Evolutionary conservation across 2,888 invertebrate genomes (phyloP), one percentile per base, ranked within the genome.

Genomic region (Dasypogon diadema): DNA sequence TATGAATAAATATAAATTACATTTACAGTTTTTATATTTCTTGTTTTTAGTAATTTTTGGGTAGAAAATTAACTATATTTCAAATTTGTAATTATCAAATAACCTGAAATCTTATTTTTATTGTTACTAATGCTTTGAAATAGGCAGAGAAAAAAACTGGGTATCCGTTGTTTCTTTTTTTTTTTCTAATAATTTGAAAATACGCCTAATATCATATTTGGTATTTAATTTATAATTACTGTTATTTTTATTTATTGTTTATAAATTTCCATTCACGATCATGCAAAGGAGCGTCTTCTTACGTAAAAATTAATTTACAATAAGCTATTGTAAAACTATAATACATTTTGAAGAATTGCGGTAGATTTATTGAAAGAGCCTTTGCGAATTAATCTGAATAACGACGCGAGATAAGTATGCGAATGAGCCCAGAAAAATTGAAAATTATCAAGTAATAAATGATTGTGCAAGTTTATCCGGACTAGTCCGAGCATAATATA

Each of bases 251-350:
- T 26, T 56, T 56, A 56, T 2, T 42, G n/a, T 42, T 0, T 42
- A 42, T 21, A 26, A 22, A 42, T 26, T 63, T 75, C 60, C 63
- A 51, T 65, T 75, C 75, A 75, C 75, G 65, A 75, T 75, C 26
- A 75, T 75, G 75, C 75, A 75, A 75, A 68, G 75, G 75, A 75
- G 75, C 75, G 75, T 65, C 51, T 75, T 51, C 34, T 54, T 60
- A 10, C 22, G 65, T n/a, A n/a, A n/a, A n/a, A n/a, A n/a, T n/a
- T n/a, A n/a, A n/a, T n/a, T n/a, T n/a, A n/a, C n/a, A n/a, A n/a
- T n/a, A n/a, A n/a, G n/a, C n/a, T n/a, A n/a, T n/a, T n/a, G n/a
- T n/a, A n/a, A n/a, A n/a, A n/a, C n/a, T n/a, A n/a, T n/a, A n/a
- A n/a, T n/a, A n/a, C n/a, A n/a, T n/a, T n/a, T n/a, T n/a, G n/a